phyloP scores from a whole-genome alignment of 2,888 invertebrate genomes.

The Masnerella sp. region DNA sequence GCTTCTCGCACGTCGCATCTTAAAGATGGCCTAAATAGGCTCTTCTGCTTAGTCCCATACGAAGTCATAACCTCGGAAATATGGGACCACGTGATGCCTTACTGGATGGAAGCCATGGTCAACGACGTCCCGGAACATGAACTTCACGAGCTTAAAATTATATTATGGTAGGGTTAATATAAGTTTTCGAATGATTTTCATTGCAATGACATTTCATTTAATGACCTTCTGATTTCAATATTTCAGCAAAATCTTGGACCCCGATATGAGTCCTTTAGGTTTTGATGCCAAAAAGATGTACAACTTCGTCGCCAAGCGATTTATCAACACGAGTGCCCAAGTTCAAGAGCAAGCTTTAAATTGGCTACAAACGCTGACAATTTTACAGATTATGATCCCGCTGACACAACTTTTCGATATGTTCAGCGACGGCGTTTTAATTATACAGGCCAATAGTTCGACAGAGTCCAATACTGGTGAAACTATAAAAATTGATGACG shows the following conservation, averaged over 20 bases:
- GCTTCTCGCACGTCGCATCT: conserved; percentile 93
- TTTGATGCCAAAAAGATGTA: conserved; percentile 97
- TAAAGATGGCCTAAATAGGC: conserved; percentile 94
- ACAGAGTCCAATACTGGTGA: conserved; percentile 63
- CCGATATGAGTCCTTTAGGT: conserved; percentile 95
- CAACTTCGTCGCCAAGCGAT: conserved; percentile 92
- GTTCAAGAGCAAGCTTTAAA: conserved; percentile 92
- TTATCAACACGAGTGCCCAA: conserved; percentile 87
- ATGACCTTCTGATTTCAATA: too few species aligned
- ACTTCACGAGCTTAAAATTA: conserved; percentile 88
- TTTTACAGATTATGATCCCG: conserved; percentile 93
- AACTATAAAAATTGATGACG: conserved; percentile 63
- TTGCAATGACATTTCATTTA: conserved; percentile 4
- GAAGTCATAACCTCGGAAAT: conserved; percentile 97
- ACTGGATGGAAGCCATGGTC: conserved; percentile 99
- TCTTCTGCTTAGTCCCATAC: conserved; percentile 98
- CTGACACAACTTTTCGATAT: conserved; percentile 91
- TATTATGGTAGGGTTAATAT: conserved; percentile 80
- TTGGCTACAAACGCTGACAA: conserved; percentile 93
- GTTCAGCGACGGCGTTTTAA: conserved; percentile 91
- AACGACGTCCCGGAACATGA: conserved; percentile 95
- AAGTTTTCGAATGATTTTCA: background rate
- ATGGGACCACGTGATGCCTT: conserved; percentile 99
- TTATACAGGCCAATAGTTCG: conserved; percentile 80
- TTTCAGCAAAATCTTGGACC: conserved; percentile 95